phyloP scores from a whole-genome alignment of 1,140 invertebrate species.

The Drosophila varians region DNA sequence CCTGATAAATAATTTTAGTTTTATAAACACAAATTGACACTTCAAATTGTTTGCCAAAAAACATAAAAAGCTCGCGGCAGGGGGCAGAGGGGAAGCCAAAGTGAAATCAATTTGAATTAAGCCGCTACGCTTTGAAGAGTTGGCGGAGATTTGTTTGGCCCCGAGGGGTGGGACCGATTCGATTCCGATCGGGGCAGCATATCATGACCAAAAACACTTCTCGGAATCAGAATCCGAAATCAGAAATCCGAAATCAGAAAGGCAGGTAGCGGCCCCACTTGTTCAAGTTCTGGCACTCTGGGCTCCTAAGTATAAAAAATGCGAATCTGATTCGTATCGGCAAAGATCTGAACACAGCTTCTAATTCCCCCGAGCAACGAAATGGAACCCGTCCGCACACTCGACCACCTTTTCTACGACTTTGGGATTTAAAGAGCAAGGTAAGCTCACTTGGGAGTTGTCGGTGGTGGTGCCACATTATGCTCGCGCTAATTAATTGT shows the following conservation, averaged over 20 bases:
- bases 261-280: slow-evolving; percentile 67
- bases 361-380: slow-evolving; percentile 38
- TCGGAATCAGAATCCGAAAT: slow-evolving; percentile 27
- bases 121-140: slow-evolving; percentile 43
- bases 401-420: slow-evolving; percentile 15
- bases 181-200: slow-evolving; percentile 55
- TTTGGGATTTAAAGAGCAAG: slow-evolving; percentile 44
- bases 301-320: slow-evolving; percentile 30
- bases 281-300: slow-evolving; percentile 18
- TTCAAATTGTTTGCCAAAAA: slow-evolving; percentile 76
- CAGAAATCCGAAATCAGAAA: slow-evolving; percentile 41
- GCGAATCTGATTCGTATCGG: slow-evolving; percentile 69
- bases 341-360: slow-evolving; percentile 65
- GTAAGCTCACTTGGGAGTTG: slow-evolving; percentile 1
- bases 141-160: slow-evolving; percentile 42
- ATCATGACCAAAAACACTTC: slow-evolving; percentile 62
- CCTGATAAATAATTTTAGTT: slow-evolving; percentile 78
- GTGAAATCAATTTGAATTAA: slow-evolving; percentile 76
- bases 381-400: slow-evolving; percentile 15
- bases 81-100: slow-evolving; percentile 18
- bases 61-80: neutral
- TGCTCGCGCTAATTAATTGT: slow-evolving; percentile 74
- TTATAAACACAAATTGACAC: slow-evolving; percentile 82
- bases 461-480: slow-evolving; percentile 31
- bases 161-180: slow-evolving; percentile 26